phyloP scores from a whole-genome alignment of 2,797 vertebrate species.

The Rhincodon typus region DNA sequence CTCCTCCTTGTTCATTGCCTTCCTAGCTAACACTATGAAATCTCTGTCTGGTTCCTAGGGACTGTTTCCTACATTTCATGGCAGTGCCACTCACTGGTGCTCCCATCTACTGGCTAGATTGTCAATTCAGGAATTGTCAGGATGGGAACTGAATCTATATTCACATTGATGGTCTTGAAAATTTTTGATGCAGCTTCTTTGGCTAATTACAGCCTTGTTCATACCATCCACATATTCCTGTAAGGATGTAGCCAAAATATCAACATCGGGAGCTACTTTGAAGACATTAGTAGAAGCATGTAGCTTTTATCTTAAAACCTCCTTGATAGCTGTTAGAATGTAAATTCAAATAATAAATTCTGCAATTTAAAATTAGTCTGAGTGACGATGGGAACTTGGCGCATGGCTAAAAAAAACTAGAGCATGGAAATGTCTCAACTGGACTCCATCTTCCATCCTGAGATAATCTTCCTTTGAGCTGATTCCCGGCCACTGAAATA shows the following conservation, averaged over 20 bases:
- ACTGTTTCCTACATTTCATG: background rate
- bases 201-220: background rate
- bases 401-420: too few species aligned
- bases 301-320: background rate
- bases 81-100: background rate
- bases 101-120: background rate
- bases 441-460: too few species aligned
- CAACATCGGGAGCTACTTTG: background rate
- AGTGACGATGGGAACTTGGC: too few species aligned
- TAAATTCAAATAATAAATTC: too few species aligned
- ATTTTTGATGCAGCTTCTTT: background rate
- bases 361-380: too few species aligned
- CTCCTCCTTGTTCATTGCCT: background rate
- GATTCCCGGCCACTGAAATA: conserved; percentile 48
- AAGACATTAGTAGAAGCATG: background rate
- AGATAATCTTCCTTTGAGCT: conserved; percentile 63
- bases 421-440: too few species aligned
- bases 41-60: too few species aligned
- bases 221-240: background rate
- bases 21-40: background rate
- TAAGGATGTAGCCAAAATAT: background rate
- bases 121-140: background rate
- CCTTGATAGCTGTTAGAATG: background rate
- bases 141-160: too few species aligned
- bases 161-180: too few species aligned